These are phyloP conservation scores for Criorhina ranunculi DNA, from an alignment of 2,888 invertebrate genomes.

Conservation along the genomic window DNA sequence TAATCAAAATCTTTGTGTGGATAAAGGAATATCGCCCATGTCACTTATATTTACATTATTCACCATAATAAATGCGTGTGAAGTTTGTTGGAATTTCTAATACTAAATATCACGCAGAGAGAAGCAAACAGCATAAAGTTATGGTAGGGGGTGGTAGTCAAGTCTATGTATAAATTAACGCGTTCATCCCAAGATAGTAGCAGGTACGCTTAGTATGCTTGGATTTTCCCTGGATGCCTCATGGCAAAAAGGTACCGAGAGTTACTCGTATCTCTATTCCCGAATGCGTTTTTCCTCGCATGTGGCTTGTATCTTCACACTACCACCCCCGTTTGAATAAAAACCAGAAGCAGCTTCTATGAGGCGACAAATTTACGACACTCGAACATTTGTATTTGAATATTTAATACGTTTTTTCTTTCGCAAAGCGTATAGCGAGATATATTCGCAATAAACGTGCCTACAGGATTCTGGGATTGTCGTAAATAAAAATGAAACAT, in stretches of 20 bases:
- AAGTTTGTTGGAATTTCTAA: slow-evolving; percentile 12
- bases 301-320: not conserved
- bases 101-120: slow-evolving; percentile 33
- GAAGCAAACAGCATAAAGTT: not conserved
- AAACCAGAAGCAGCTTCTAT: slow-evolving; percentile 17
- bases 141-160: not conserved
- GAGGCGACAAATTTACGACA: slow-evolving; percentile 49
- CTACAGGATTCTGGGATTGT: slow-evolving; percentile 21
- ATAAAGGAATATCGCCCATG: slow-evolving; percentile 39
- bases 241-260: slow-evolving; percentile 3
- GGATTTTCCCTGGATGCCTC: not conserved
- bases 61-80: slow-evolving; percentile 40
- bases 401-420: slow-evolving; percentile 60
- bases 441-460: slow-evolving; percentile 38
- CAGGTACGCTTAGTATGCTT: slow-evolving; percentile 20
- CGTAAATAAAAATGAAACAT: slow-evolving; percentile 47
- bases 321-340: not conserved
- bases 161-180: slow-evolving; percentile 19
- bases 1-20: slow-evolving; percentile 54
- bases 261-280: not conserved
- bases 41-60: slow-evolving; percentile 61
- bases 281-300: slow-evolving; percentile 1
- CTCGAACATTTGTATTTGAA: slow-evolving; percentile 57
- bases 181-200: slow-evolving; percentile 30
- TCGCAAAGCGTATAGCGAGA: not conserved